Evolutionary conservation across 2,797 vertebrate species (phyloP).

Genomic region (Malurus leucopterus): DNA sequence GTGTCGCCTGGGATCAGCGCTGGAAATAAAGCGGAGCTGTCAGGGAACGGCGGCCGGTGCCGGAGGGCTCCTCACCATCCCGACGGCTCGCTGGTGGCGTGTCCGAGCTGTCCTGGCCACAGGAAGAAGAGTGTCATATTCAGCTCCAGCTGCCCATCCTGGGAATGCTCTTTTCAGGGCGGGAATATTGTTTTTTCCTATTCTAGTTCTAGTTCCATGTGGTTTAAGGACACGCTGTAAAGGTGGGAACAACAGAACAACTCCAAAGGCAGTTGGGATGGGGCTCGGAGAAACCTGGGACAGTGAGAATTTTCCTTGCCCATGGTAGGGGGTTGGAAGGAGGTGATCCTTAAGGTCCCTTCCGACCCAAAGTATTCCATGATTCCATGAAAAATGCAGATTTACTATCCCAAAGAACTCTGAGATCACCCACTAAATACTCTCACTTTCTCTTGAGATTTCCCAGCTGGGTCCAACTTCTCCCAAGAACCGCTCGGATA

Average conservation of each 20-base stretch:
- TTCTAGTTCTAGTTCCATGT: not conserved
- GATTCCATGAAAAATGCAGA: not conserved
- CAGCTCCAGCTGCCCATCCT: not conserved
- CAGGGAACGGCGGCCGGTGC: not conserved
- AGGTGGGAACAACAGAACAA: not conserved
- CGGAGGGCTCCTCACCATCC: not conserved
- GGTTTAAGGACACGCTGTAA: not conserved
- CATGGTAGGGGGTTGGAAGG: not conserved
- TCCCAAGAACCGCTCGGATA: accelerated
- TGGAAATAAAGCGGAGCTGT: slow-evolving; percentile 19
- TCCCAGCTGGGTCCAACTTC: not conserved
- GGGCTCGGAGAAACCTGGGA: not conserved
- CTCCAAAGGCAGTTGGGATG: not conserved
- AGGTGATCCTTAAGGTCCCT: not conserved
- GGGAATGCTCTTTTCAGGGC: not conserved
- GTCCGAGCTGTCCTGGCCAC: accelerated
- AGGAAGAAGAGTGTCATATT: not conserved
- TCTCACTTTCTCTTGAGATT: not conserved
- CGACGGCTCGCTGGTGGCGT: accelerated
- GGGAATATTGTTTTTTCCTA: not conserved
- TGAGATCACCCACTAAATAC: not conserved
- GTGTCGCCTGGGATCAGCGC: slow-evolving; percentile 51
- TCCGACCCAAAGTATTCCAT: not conserved
- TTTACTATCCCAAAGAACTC: not conserved
- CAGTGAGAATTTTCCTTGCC: not conserved